These are phyloP conservation scores for Sprattus sprattus DNA, from an alignment of 2,113 vertebrate genomes.

Conservation along the genomic window DNA sequence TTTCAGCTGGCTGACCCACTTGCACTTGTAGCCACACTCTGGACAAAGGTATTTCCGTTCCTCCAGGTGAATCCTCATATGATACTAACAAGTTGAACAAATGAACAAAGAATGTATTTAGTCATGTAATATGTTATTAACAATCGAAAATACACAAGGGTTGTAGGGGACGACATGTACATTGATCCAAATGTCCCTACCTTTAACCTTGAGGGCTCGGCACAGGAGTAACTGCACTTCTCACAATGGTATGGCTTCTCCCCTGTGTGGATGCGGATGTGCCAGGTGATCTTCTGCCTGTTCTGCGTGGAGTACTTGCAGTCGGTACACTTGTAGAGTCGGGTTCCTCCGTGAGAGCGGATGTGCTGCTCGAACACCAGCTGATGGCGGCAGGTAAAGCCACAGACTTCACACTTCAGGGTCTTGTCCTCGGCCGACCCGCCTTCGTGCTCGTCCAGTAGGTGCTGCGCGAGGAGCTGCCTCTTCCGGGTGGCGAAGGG, in stretches of 20 bases:
- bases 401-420: constrained; percentile 81
- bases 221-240: constrained; percentile 86
- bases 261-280: constrained; percentile 91
- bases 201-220: constrained; percentile 91
- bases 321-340: constrained; percentile 88
- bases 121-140: not conserved
- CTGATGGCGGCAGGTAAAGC: constrained; percentile 82
- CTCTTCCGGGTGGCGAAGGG: constrained; percentile 80
- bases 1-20: constrained; percentile 98
- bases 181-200: constrained; percentile 57
- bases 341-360: constrained; percentile 86
- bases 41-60: constrained; percentile 95
- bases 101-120: not conserved
- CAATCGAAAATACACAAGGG: not conserved
- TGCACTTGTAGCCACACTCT: constrained; percentile 97
- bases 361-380: constrained; percentile 90
- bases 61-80: constrained; percentile 95
- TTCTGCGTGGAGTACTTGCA: constrained; percentile 90
- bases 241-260: constrained; percentile 95
- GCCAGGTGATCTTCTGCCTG: constrained; percentile 97
- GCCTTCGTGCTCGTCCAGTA: constrained; percentile 79
- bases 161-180: not conserved
- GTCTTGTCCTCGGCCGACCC: constrained; percentile 62
- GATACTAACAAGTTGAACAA: constrained; percentile 77
- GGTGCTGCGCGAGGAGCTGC: constrained; percentile 81